Evolutionary conservation across 2,888 invertebrate species (phyloP).

Genomic region (Theretra japonica): DNA sequence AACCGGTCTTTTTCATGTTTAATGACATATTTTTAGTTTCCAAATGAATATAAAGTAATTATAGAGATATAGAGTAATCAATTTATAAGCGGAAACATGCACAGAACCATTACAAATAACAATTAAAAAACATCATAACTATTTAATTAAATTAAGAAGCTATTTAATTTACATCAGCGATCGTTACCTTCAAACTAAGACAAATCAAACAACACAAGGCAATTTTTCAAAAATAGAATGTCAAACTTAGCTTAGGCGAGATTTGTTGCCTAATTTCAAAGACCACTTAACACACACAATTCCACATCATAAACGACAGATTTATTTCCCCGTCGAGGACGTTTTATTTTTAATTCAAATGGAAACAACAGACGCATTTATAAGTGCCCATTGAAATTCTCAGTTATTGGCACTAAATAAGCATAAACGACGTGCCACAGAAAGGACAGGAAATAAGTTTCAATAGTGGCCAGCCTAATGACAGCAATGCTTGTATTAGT

Average conservation of each 20-base stretch:
- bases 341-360: conserved; percentile 26
- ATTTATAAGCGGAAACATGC: no score
- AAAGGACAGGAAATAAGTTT: conserved; percentile 43
- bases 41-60: no score
- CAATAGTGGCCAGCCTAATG: conserved; percentile 35
- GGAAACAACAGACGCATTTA: conserved; percentile 24
- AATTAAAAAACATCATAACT: no score
- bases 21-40: no score
- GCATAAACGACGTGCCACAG: conserved; percentile 38
- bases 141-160: no score
- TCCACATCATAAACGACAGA: conserved; percentile 15
- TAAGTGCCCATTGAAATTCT: conserved; percentile 23
- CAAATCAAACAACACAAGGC: not conserved
- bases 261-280: conserved; percentile 2
- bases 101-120: no score
- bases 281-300: conserved; percentile 9
- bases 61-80: no score
- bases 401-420: conserved; percentile 44
- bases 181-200: not conserved
- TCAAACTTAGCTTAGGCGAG: not conserved
- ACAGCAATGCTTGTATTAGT: conserved; percentile 36
- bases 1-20: no score
- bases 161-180: not conserved
- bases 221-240: conserved; percentile 3
- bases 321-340: conserved; percentile 18